Evolutionary conservation across 2,113 vertebrate genomes (phyloP), one percentile per base, ranked within the genome.

Genomic region (Todiramphus chloris): DNA sequence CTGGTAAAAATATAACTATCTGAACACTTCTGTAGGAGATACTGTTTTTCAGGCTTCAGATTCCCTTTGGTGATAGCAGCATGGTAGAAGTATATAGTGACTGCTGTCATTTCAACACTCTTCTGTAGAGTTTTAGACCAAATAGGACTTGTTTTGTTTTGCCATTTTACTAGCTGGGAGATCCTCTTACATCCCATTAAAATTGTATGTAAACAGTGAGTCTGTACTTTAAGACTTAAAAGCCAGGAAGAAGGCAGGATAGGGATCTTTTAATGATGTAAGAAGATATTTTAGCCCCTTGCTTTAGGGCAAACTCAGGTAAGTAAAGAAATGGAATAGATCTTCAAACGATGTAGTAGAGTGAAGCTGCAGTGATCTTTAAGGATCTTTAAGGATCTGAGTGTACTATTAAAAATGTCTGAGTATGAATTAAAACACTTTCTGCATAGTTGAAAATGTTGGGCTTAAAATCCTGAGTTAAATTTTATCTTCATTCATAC

Each of bases 201-300:
- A 77, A 31, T 10, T 51, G 27, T 77, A 80, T 73, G 14, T 63
- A 59, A 67, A 16, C 43, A 37, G 14, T 41, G 41, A 53, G 44
- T 86, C 86, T 88, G n/a, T 63, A 24, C 53, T 86, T 92, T 51
- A 81, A 89, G 56, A 73, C 60, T 90, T 91, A 87, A 96, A 88
- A 85, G 63, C 39, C 41, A 33, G 46, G 28, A 92, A 58, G 37
- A 95, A 90, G 55, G n/a, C 68, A 90, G 23, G 43, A 43, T 43
- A 86, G 63, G 43, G 64, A 68, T 64, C 30, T 91, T 89, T 77
- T 77, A 74, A 80, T 16, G 33, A 46, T 39, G 48, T 51, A 33
- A 83, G 82, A 37, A 69, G 63, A 86, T 90, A 77, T 69, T 73
- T 28, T 78, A 64, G 19, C 37, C 64, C 23, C 33, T 83, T 81